phyloP scores from a whole-genome alignment of 1,140 invertebrate species.

The Myzus persicae region DNA sequence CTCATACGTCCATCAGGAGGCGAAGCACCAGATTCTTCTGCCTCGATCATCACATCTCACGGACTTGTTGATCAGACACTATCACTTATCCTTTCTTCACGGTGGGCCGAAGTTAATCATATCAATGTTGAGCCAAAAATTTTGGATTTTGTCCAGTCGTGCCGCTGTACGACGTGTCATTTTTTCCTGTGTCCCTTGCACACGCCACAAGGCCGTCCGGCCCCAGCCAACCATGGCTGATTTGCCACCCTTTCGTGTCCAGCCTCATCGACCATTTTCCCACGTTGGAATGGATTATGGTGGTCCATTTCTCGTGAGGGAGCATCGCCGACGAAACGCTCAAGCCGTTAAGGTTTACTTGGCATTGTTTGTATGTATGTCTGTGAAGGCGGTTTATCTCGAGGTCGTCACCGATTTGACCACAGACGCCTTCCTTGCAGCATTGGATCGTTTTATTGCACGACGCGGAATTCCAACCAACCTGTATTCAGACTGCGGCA shows the following conservation, averaged over 20 bases:
- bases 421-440: conserved; percentile 61
- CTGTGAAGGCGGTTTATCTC: conserved; percentile 62
- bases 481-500: conserved; percentile 59
- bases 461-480: conserved; percentile 50
- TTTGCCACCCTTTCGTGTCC: background rate
- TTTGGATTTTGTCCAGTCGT: background rate
- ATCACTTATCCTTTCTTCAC: background rate
- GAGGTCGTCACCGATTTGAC: conserved; percentile 53
- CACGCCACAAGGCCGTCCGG: background rate
- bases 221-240: conserved; percentile 59
- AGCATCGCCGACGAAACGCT: background rate
- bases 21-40: background rate
- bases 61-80: background rate
- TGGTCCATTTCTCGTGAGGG: conserved; percentile 46
- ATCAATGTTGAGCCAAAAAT: background rate
- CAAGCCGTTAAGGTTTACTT: conserved; percentile 50
- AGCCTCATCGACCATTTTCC: too few species aligned
- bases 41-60: background rate
- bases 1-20: background rate
- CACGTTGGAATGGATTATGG: too few species aligned
- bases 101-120: background rate
- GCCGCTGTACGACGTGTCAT: background rate
- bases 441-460: conserved; percentile 61
- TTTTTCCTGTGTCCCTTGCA: background rate
- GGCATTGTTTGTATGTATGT: conserved; percentile 62